Evolutionary conservation across 2,113 vertebrate species (phyloP).

Genomic region (Oncorhynchus masou): DNA sequence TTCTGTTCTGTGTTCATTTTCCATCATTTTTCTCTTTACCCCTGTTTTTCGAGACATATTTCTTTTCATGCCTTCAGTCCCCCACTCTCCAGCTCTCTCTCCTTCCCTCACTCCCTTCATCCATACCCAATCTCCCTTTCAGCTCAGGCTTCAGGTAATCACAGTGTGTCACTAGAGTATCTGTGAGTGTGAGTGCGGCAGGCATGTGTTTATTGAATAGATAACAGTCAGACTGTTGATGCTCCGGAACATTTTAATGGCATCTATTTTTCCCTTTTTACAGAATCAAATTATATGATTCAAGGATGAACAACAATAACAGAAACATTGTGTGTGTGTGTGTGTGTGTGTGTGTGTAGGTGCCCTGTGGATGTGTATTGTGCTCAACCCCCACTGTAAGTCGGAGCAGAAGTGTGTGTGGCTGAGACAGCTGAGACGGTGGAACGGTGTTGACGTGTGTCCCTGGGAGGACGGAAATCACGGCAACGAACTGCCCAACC

Average conservation of each 20-base stretch:
- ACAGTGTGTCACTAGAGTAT: too few species aligned
- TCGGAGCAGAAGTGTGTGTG: slow-evolving; percentile 89
- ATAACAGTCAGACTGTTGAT: not conserved
- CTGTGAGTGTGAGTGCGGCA: too few species aligned
- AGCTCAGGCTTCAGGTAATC: too few species aligned
- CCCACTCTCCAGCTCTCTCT: too few species aligned
- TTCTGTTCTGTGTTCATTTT: not conserved
- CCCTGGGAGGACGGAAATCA: slow-evolving; percentile 98
- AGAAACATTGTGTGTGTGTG: not conserved
- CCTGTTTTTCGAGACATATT: not conserved
- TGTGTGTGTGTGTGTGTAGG: slow-evolving; percentile 69
- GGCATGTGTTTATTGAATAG: too few species aligned
- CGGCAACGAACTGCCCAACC: slow-evolving; percentile 90
- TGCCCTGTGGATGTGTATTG: slow-evolving; percentile 98
- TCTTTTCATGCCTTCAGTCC: too few species aligned
- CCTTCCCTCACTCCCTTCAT: too few species aligned
- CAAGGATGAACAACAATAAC: too few species aligned
- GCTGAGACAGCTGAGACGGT: slow-evolving; percentile 93
- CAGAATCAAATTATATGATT: too few species aligned
- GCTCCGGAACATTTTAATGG: too few species aligned
- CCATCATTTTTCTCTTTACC: not conserved
- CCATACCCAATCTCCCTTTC: too few species aligned
- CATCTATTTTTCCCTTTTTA: too few species aligned
- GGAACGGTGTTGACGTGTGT: slow-evolving; percentile 94
- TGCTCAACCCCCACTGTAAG: slow-evolving; percentile 97